phyloP scores from a whole-genome alignment of 2,797 vertebrate genomes.

The Yasuhikotakia modesta region DNA sequence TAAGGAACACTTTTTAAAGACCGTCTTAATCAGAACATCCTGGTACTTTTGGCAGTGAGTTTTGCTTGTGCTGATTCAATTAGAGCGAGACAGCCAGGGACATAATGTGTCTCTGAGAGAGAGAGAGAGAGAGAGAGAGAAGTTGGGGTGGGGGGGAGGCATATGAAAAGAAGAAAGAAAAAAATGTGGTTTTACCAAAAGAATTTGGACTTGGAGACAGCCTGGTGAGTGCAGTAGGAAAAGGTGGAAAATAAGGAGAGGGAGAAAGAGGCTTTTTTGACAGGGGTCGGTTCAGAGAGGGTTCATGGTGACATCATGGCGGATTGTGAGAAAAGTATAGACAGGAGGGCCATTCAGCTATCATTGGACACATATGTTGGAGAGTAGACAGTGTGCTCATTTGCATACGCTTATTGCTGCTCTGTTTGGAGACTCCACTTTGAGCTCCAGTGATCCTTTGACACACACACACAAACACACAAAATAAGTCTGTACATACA shows the following conservation, averaged over 20 bases:
- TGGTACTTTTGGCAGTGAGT: slow-evolving; percentile 75
- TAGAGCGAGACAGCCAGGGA: slow-evolving; percentile 52
- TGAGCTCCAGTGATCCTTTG: slow-evolving; percentile 33
- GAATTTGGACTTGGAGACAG: slow-evolving; percentile 66
- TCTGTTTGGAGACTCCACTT: slow-evolving; percentile 59
- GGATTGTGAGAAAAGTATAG: slow-evolving; percentile 78
- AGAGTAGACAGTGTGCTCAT: slow-evolving; percentile 64
- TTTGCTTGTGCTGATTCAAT: slow-evolving; percentile 74
- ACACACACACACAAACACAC: slow-evolving; percentile 56
- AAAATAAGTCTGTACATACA: slow-evolving; percentile 62
- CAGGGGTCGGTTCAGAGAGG: slow-evolving; percentile 81
- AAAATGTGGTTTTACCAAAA: slow-evolving; percentile 68
- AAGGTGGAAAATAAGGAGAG: slow-evolving; percentile 61
- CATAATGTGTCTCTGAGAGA: background rate
- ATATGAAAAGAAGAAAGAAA: slow-evolving; percentile 58
- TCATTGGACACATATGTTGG: slow-evolving; percentile 81
- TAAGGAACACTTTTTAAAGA: slow-evolving; percentile 75
- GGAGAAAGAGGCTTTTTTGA: slow-evolving; percentile 73
- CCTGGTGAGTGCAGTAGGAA: slow-evolving; percentile 62
- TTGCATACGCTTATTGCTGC: slow-evolving; percentile 67
- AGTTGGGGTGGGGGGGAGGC: slow-evolving; percentile 45
- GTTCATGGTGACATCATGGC: slow-evolving; percentile 84
- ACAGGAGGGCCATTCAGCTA: slow-evolving; percentile 80
- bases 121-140: slow-evolving; percentile 35
- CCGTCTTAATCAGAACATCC: slow-evolving; percentile 80